Evolutionary conservation across 2,888 invertebrate genomes (phyloP).

Genomic region (Drosophila merina): DNA sequence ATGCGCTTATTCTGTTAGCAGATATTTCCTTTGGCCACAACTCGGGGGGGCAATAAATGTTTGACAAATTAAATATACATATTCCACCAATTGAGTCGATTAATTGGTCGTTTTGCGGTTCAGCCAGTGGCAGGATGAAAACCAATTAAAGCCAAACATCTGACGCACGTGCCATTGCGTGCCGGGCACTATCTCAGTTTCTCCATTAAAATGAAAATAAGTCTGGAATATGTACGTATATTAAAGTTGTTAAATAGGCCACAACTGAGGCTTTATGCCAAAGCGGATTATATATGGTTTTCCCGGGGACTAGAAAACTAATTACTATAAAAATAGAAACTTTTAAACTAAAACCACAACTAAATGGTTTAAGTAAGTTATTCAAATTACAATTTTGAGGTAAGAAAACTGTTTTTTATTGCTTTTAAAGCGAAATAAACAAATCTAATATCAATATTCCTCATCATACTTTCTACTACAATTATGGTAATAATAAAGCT

Average conservation of each 20-base stretch:
- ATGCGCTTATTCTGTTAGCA: slow-evolving; percentile 12
- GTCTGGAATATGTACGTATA: neutral
- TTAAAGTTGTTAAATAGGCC: slow-evolving; percentile 12
- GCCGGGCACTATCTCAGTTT: slow-evolving; percentile 24
- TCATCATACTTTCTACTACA: too few relatives aligned
- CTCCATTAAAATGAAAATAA: slow-evolving; percentile 23
- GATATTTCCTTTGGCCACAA: slow-evolving; percentile 19
- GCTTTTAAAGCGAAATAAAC: too few relatives aligned
- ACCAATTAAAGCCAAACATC: slow-evolving; percentile 4
- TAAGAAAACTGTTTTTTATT: neutral
- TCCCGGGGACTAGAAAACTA: neutral
- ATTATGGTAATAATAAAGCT: neutral
- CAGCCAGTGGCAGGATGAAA: slow-evolving; percentile 4
- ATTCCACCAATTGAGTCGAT: slow-evolving; percentile 39
- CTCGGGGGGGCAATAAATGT: slow-evolving; percentile 19
- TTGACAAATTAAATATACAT: slow-evolving; percentile 45
- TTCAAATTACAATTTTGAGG: neutral
- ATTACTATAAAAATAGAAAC: neutral
- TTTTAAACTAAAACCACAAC: neutral
- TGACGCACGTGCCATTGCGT: slow-evolving; percentile 60
- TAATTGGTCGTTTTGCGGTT: slow-evolving; percentile 46
- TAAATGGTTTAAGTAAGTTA: neutral
- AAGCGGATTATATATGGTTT: neutral
- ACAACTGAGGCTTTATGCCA: neutral
- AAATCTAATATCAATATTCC: too few relatives aligned